Base-by-base conservation (phyloP, 2,113 vertebrate species). In the Verasper variegatus region DNA sequence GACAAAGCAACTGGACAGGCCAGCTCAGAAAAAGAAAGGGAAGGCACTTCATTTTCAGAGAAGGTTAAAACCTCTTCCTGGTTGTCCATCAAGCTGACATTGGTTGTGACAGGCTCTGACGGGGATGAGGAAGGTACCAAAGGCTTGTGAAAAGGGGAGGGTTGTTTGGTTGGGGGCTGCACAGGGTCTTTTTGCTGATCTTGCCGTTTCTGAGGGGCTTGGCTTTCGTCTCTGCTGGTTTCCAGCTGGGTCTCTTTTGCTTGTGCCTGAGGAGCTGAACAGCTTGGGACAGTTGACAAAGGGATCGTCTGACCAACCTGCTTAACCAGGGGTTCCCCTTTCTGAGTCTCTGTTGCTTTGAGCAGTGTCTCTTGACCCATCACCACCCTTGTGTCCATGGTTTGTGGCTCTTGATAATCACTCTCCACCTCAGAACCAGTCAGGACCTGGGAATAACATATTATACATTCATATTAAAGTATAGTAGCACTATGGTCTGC, bases 31-130 rank as follows among this genome's bases (percentile, higher is more conserved):
- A 94, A 91, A 74, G 91, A 88, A 26, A 92, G 92, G 91, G 92
- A 96, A 97, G 96, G 96, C 96, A 97, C 95, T 92, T 96, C 93
- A 75, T 92, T 95, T 94, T 94, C 94, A 94, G 95, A 94, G 91
- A 89, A 88, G 67, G 84, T 84, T 64, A 84, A 21, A 63, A 72
- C 72, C 75, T 82, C 88, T 83, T 86, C 82, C 21, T 88, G 83
- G 37, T 80, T 89, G 40, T 89, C 89, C 60, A 24, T 88, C 74
- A 92, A 54, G 68, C 72, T 82, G 20, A 78, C 69, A 60, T 86
- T 89, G 58, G 70, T 64, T 51, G 31, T 31, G 31, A 31, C 6
- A 31, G 60, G 40, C 40, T 42, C 86, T 60, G 64, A 26, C 75
- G 73, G 76, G 12, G 84, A 73, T 51, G 86, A 68, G 49, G 82